Conservation (phyloP, 2,888 invertebrate species). For the Ceratothoa steindachneri region DNA sequence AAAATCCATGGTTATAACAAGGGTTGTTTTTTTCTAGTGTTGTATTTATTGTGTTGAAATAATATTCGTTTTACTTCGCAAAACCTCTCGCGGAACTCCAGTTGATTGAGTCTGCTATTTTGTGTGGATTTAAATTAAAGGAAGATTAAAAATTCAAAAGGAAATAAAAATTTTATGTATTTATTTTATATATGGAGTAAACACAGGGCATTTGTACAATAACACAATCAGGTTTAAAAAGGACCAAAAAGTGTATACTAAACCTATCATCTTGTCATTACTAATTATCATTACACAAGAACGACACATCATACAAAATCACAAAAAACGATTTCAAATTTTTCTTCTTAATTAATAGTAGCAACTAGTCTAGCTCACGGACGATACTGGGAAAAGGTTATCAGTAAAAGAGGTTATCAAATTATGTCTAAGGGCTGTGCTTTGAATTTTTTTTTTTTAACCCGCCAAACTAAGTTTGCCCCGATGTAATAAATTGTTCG, state of each 20-base stretch:
- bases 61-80: too few relatives aligned
- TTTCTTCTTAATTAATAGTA: not conserved
- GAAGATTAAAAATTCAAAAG: too few relatives aligned
- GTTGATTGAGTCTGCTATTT: too few relatives aligned
- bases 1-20: too few relatives aligned
- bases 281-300: constrained; percentile 13
- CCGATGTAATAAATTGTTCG: too few relatives aligned
- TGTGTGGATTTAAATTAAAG: too few relatives aligned
- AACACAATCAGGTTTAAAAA: constrained; percentile 10
- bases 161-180: constrained; percentile 12
- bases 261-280: constrained; percentile 6
- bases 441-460: too few relatives aligned
- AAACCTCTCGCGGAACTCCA: too few relatives aligned
- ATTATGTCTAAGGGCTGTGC: too few relatives aligned
- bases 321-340: not conserved
- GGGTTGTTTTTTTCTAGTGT: too few relatives aligned
- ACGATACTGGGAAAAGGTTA: not conserved
- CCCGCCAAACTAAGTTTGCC: not conserved
- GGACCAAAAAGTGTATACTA: constrained; percentile 4
- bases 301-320: constrained; percentile 5
- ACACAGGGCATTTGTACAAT: constrained; percentile 9
- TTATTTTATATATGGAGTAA: constrained; percentile 9
- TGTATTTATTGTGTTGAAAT: too few relatives aligned
- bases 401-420: too few relatives aligned
- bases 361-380: not conserved